phyloP scores from a whole-genome alignment of 2,888 invertebrate genomes.

The Mactromeris polynyma region DNA sequence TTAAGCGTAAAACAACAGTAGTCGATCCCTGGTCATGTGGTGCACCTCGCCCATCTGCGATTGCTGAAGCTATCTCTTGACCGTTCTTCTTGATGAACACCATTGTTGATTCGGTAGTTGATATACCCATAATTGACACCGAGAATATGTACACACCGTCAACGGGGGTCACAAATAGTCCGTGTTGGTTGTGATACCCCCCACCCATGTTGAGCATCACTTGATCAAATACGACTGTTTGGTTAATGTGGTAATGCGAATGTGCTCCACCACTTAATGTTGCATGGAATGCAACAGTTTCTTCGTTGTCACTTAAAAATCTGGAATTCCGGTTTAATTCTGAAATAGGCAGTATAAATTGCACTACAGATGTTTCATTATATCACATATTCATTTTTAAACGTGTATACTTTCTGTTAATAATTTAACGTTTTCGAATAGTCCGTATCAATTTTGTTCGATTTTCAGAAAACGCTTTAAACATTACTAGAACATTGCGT shows the following conservation, averaged over 20 bases:
- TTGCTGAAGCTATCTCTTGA: slow-evolving; percentile 17
- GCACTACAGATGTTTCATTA: no score
- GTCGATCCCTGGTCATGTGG: slow-evolving; percentile 30
- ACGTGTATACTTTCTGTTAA: no score
- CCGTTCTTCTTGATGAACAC: slow-evolving; percentile 28
- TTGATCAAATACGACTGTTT: slow-evolving; percentile 9
- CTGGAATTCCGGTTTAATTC: background rate
- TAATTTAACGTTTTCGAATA: no score
- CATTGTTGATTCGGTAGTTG: background rate
- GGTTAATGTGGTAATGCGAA: slow-evolving; percentile 3
- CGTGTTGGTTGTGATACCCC: slow-evolving; percentile 19
- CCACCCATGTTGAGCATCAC: slow-evolving; percentile 23
- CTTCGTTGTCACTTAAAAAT: background rate
- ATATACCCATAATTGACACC: slow-evolving; percentile 1
- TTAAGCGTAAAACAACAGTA: slow-evolving; percentile 5
- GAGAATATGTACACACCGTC: slow-evolving; percentile 27
- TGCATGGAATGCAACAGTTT: slow-evolving; percentile 22
- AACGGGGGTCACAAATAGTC: slow-evolving; percentile 9
- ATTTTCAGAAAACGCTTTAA: no score
- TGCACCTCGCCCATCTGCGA: slow-evolving; percentile 7
- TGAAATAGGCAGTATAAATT: background rate
- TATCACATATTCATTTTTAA: no score
- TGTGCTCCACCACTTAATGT: background rate
- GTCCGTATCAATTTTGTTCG: no score
- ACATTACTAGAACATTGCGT: no score